Evolutionary conservation across 1,140 invertebrate species (phyloP), one percentile per base, ranked within the genome.

Genomic region (Spodoptera frugiperda): DNA sequence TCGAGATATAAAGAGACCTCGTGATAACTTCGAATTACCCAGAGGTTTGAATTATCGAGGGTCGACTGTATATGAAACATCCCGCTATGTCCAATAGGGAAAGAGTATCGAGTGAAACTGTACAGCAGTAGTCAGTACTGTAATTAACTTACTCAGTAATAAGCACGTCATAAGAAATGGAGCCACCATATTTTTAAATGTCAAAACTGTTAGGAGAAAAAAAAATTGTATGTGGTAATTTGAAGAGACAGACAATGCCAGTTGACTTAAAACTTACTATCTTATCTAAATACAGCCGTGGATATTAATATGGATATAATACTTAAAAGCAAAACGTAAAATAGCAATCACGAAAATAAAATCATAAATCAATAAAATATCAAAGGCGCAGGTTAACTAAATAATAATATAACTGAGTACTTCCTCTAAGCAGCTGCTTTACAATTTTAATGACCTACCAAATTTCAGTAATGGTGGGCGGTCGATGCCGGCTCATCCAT

Each of bases 371-470:
- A 55, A 21, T 19, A 9, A 55, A 55, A 61, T 33, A 61, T 33
- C 14, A 61, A 14, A 39, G 53, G 9, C 19, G 11, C 21, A 55
- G 9, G 57, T 61, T 30, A 61, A 61, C 14, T 54, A 67, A 25
- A 25, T 25, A 25, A 25, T 25, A 51, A 30, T 33, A 68, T 15
- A 55, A n/a, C 51, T n/a, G 10, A 14, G 53, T 21, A 59, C 30
- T 57, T 19, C 53, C 54, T 15, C 54, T 73, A 30, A 61, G 44
- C 21, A 76, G 44, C 15, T 70, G 75, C 21, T 71, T 61, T 73
- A 78, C 46, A 72, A 78, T 54, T 78, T 78, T 72, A 78, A 78
- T 72, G 59, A 73, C 59, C 57, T 21, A 73, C 57, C 55, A 57
- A 78, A 78, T 78, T 73, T 49, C 48, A 49, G 68, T 78, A 78